Conservation (phyloP, 2,113 vertebrate genomes). For the Phasianus colchicus region DNA sequence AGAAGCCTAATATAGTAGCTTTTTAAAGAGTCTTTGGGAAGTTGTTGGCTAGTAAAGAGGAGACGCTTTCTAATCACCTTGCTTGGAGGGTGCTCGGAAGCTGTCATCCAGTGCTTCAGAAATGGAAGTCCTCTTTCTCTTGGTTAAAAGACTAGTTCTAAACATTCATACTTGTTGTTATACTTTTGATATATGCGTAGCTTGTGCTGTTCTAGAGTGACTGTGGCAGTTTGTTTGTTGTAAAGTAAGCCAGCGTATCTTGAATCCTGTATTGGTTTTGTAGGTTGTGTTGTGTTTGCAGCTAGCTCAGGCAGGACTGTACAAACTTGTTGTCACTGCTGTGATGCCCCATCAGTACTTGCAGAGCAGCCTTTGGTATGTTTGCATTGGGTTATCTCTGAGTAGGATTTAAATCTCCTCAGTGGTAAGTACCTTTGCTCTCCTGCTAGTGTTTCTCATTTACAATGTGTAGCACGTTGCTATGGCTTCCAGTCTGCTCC, state of each 20-base stretch:
- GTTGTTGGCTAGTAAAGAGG: background rate
- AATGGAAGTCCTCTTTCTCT: background rate
- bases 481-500: background rate
- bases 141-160: background rate
- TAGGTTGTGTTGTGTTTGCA: background rate
- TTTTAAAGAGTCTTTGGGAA: background rate
- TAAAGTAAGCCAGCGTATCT: background rate
- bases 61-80: background rate
- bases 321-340: background rate
- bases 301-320: background rate
- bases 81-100: background rate
- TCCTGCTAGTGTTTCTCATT: background rate
- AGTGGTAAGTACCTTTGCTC: background rate
- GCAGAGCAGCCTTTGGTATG: background rate
- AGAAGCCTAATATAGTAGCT: background rate
- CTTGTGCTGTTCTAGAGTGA: background rate
- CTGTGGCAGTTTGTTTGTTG: background rate
- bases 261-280: background rate
- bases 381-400: background rate
- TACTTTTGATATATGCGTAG: background rate
- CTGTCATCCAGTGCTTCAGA: background rate
- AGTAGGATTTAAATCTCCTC: background rate
- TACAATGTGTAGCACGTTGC: background rate
- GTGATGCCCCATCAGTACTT: background rate
- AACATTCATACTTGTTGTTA: accelerated